These are phyloP conservation scores for Microplitis deprimator DNA, from an alignment of 2,888 invertebrate genomes.

Conservation along the genomic window DNA sequence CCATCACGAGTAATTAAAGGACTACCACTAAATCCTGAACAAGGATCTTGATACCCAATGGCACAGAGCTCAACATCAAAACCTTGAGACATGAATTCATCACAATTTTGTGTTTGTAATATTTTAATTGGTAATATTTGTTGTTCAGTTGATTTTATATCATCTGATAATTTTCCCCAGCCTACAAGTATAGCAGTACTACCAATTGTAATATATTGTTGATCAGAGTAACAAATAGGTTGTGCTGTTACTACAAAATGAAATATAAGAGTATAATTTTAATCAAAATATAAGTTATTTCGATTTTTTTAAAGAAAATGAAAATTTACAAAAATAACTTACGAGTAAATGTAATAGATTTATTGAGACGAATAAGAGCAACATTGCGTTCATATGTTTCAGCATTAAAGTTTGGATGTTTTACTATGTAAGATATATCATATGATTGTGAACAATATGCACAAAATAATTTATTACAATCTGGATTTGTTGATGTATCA, in stretches of 20 bases:
- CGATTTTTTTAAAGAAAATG: too few relatives aligned
- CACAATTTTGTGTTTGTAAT: conserved; percentile 78
- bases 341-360: conserved; percentile 80
- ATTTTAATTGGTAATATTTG: conserved; percentile 79
- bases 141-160: conserved; percentile 71
- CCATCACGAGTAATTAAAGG: conserved; percentile 79
- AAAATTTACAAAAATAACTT: conserved; percentile 51
- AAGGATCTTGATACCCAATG: conserved; percentile 81
- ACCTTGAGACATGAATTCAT: conserved; percentile 76
- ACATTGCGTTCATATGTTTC: conserved; percentile 77
- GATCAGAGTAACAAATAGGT: conserved; percentile 78
- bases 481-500: conserved; percentile 80
- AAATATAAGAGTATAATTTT: conserved; percentile 39
- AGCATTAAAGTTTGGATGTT: conserved; percentile 81
- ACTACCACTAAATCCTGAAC: conserved; percentile 85
- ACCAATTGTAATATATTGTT: conserved; percentile 62
- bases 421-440: conserved; percentile 82
- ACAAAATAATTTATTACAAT: conserved; percentile 82
- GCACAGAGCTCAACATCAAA: conserved; percentile 81
- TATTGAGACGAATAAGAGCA: conserved; percentile 81
- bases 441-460: conserved; percentile 81
- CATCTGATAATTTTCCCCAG: conserved; percentile 82
- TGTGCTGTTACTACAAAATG: conserved; percentile 80
- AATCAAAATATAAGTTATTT: not conserved
- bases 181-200: conserved; percentile 78